phyloP scores from a whole-genome alignment of 35 echinoderm and acorn worm genomes.

The Anneissia japonica region DNA sequence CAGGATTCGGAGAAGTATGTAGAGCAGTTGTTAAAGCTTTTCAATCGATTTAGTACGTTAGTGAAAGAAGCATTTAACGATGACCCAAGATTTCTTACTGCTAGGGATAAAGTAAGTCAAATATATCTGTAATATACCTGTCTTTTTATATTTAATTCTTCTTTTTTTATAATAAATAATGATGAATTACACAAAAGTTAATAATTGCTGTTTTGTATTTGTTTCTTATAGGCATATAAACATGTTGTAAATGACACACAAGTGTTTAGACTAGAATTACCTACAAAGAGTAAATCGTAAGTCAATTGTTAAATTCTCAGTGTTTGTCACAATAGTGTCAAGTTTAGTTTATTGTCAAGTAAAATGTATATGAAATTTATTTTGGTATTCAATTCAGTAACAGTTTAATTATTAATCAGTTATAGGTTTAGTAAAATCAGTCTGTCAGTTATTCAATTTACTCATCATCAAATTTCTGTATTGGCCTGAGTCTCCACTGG shows the following conservation, averaged over 20 bases:
- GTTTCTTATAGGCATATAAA: slow-evolving; percentile 69
- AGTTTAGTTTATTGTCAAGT: no score
- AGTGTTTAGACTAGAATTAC: slow-evolving; percentile 85
- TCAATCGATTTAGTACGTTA: slow-evolving; percentile 80
- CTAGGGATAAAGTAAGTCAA: slow-evolving; percentile 79
- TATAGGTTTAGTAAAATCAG: no score
- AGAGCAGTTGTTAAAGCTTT: slow-evolving; percentile 80
- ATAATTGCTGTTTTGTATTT: background rate
- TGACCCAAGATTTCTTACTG: slow-evolving; percentile 90
- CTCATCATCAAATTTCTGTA: no score
- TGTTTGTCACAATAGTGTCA: no score
- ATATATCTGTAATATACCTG: background rate
- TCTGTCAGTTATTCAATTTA: no score
- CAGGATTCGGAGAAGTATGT: slow-evolving; percentile 99
- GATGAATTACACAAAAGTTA: background rate
- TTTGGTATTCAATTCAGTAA: no score
- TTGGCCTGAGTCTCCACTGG: no score
- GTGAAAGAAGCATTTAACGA: slow-evolving; percentile 97
- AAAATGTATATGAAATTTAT: no score
- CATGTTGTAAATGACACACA: slow-evolving; percentile 94
- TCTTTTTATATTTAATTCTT: background rate
- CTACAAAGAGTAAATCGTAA: slow-evolving; percentile 79
- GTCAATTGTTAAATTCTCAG: no score
- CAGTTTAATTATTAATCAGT: no score
- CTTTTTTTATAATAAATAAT: no score